Evolutionary conservation across 2,113 vertebrate species (phyloP).

Genomic region (Oryzias celebensis): DNA sequence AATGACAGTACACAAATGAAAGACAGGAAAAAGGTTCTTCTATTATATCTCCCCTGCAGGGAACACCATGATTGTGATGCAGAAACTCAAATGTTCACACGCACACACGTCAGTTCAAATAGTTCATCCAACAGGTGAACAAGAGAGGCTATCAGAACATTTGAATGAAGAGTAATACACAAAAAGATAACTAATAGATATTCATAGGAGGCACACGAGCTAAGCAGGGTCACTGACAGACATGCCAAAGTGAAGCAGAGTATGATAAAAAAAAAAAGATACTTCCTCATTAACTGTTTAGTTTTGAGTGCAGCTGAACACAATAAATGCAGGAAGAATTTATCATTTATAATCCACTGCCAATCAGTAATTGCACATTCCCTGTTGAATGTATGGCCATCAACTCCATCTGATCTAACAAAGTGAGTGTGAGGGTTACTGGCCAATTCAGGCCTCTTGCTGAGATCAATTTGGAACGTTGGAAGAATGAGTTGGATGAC

Average conservation of each 20-base stretch:
- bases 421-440: constrained; percentile 9
- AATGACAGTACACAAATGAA: constrained; percentile 43
- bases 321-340: constrained; percentile 29
- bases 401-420: constrained; percentile 21
- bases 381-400: constrained; percentile 12
- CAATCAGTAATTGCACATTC: constrained; percentile 37
- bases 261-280: constrained; percentile 18
- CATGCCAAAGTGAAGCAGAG: constrained; percentile 22
- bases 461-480: constrained; percentile 23
- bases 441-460: constrained; percentile 18
- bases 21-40: constrained; percentile 40
- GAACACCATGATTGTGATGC: constrained; percentile 27
- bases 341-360: constrained; percentile 49
- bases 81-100: constrained; percentile 15
- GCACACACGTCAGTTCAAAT: constrained; percentile 30
- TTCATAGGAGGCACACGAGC: constrained; percentile 19
- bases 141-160: constrained; percentile 42
- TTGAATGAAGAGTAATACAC: constrained; percentile 48
- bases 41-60: constrained; percentile 25
- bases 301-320: constrained; percentile 42
- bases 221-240: constrained; percentile 3
- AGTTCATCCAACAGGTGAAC: constrained; percentile 47
- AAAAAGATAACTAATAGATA: constrained; percentile 33
- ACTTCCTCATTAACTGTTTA: constrained; percentile 2
- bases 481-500: constrained; percentile 15